Conservation (phyloP, 2,113 vertebrate species). For the Alectura lathami region DNA sequence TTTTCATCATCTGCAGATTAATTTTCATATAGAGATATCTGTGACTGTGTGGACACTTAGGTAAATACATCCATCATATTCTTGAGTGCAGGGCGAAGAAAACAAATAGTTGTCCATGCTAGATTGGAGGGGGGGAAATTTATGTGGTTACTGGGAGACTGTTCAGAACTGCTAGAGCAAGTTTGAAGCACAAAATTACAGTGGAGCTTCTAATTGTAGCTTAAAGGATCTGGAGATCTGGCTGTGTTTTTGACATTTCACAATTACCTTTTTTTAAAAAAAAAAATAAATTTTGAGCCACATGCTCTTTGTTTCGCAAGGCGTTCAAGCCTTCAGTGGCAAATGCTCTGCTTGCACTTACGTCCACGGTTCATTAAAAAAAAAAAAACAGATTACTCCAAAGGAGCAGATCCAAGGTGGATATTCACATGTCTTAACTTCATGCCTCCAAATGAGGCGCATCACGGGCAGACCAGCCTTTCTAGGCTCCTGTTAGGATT, state of each 20-base stretch:
- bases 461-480: neutral
- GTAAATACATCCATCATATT: constrained; percentile 52
- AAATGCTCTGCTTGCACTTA: neutral
- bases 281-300: neutral
- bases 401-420: neutral
- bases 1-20: constrained; percentile 60
- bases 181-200: constrained; percentile 3
- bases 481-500: neutral
- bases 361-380: neutral
- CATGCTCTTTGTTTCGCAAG: neutral
- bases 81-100: constrained; percentile 56
- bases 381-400: constrained; percentile 24
- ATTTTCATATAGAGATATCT: constrained; percentile 38
- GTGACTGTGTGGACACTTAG: neutral
- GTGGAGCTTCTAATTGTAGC: neutral
- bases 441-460: neutral
- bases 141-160: neutral
- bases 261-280: neutral
- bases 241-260: neutral
- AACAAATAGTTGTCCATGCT: constrained; percentile 37
- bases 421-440: neutral
- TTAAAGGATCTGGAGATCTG: neutral
- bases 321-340: neutral
- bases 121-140: neutral
- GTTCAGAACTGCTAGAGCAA: constrained; percentile 4